Evolutionary conservation across 2,888 invertebrate species (phyloP).

Genomic region (Petrolisthes manimaculis): DNA sequence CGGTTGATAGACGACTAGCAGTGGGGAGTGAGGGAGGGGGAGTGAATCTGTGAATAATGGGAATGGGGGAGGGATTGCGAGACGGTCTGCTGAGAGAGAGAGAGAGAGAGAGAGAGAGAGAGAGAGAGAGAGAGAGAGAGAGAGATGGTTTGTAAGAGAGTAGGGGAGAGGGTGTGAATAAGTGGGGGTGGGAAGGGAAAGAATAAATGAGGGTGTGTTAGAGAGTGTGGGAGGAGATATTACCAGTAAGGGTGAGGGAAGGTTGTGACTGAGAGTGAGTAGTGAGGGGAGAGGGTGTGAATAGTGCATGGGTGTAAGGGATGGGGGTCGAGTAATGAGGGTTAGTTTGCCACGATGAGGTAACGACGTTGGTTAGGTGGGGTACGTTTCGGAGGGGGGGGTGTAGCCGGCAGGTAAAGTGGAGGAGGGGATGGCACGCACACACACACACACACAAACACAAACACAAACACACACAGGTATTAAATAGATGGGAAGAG

Average conservation of each 20-base stretch:
- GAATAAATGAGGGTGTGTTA: background rate
- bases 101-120: constrained; percentile 8
- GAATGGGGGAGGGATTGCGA: background rate
- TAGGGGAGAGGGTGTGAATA: background rate
- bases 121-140: background rate
- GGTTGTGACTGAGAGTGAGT: background rate
- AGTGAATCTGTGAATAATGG: no score
- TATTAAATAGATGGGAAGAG: background rate
- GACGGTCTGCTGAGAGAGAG: background rate
- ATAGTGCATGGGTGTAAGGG: background rate
- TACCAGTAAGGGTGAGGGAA: background rate
- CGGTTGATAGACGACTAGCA: no score
- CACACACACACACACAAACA: constrained; percentile 19
- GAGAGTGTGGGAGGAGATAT: background rate
- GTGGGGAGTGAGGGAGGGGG: no score
- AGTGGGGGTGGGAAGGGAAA: background rate
- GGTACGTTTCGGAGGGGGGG: background rate
- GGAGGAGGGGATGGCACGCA: background rate
- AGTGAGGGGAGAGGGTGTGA: background rate
- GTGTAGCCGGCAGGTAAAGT: background rate
- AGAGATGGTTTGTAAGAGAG: no score
- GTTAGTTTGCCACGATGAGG: no score
- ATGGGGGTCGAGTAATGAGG: no score
- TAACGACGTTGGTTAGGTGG: background rate
- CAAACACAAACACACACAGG: background rate